These are phyloP conservation scores for Euleptes europaea DNA, from an alignment of 2,113 vertebrate genomes.

Conservation along the genomic window DNA sequence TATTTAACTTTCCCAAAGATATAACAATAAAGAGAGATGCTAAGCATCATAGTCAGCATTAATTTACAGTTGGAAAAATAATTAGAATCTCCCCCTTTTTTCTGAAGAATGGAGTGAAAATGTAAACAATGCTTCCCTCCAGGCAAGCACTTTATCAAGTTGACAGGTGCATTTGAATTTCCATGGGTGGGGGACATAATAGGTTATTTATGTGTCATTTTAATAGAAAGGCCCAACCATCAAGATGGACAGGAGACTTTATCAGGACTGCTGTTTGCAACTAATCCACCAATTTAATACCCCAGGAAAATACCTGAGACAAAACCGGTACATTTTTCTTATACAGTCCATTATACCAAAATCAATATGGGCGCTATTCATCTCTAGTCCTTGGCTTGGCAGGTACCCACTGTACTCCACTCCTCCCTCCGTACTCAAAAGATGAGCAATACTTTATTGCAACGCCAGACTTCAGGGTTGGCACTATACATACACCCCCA, in stretches of 20 bases:
- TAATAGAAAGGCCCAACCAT: slow-evolving; percentile 92
- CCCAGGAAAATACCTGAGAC: slow-evolving; percentile 82
- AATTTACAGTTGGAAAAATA: slow-evolving; percentile 99
- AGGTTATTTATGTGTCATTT: slow-evolving; percentile 99
- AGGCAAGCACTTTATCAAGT: slow-evolving; percentile 99
- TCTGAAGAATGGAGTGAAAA: slow-evolving; percentile 98
- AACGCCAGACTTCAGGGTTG: neutral
- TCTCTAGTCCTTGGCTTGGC: slow-evolving; percentile 71
- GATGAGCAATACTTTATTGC: neutral
- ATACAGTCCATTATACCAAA: slow-evolving; percentile 77
- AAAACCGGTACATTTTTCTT: slow-evolving; percentile 80
- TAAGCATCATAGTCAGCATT: slow-evolving; percentile 93
- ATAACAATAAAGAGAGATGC: slow-evolving; percentile 79
- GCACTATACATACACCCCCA: neutral
- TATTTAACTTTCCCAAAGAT: slow-evolving; percentile 83
- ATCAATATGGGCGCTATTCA: slow-evolving; percentile 80
- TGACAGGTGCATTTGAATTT: slow-evolving; percentile 99
- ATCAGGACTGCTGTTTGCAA: slow-evolving; percentile 85
- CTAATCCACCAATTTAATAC: slow-evolving; percentile 84
- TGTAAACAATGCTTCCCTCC: slow-evolving; percentile 99
- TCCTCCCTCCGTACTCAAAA: slow-evolving; percentile 51
- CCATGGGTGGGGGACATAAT: slow-evolving; percentile 96
- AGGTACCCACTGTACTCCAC: slow-evolving; percentile 52
- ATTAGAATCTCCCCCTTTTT: slow-evolving; percentile 94
- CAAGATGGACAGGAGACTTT: slow-evolving; percentile 85